These are phyloP conservation scores for Aldrovandia affinis DNA, from an alignment of 2,797 vertebrate species.

Conservation along the genomic window DNA sequence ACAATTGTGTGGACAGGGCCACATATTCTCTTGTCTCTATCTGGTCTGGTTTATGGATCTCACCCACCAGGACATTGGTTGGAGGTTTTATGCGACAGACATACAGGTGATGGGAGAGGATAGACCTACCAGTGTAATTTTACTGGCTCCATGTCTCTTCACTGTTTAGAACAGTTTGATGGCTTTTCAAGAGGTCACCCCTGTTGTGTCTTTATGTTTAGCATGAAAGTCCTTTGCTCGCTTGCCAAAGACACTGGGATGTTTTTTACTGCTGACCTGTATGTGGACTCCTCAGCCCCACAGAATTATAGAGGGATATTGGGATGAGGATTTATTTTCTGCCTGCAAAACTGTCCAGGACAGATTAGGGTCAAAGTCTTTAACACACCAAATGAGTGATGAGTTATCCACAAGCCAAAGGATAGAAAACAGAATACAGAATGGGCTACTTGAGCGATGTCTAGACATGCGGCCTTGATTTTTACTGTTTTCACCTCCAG, in stretches of 20 bases:
- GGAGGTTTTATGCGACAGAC: not conserved
- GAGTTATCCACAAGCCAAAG: not conserved
- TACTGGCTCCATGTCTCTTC: not conserved
- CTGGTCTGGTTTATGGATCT: not conserved
- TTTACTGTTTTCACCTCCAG: not conserved
- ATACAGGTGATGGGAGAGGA: not conserved
- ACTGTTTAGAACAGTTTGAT: not conserved
- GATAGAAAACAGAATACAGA: not conserved
- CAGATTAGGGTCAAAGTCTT: conserved; percentile 50
- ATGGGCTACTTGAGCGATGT: no score
- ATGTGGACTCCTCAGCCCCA: conserved; percentile 8
- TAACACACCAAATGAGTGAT: conserved; percentile 46
- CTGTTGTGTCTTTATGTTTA: not conserved
- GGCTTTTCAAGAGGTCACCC: conserved; percentile 11
- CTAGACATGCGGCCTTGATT: no score
- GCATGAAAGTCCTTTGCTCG: not conserved
- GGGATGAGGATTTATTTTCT: conserved; percentile 24
- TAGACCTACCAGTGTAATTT: not conserved
- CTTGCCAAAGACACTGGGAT: not conserved
- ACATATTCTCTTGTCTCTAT: not conserved
- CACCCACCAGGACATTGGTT: not conserved
- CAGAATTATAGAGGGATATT: conserved; percentile 3
- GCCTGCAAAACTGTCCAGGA: conserved; percentile 27
- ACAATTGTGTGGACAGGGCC: not conserved
- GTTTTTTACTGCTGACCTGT: not conserved